These are phyloP conservation scores for Pseudorasbora parva DNA, from an alignment of 2,113 vertebrate genomes.

Conservation along the genomic window DNA sequence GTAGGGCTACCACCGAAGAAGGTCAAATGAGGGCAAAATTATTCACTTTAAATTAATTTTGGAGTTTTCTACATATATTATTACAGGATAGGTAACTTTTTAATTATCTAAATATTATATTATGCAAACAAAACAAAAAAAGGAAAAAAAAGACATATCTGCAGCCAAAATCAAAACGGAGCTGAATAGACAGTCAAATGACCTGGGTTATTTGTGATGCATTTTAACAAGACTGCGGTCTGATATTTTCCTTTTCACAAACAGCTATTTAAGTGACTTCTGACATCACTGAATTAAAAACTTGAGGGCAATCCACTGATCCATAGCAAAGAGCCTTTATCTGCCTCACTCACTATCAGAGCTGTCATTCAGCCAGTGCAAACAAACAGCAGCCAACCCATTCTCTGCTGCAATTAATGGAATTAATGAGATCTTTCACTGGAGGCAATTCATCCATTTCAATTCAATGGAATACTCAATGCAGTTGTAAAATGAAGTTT, in stretches of 20 bases:
- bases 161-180: background rate
- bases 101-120: background rate
- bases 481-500: constrained; percentile 57
- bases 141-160: too few relatives aligned
- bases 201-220: constrained; percentile 2
- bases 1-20: background rate
- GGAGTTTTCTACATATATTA: background rate
- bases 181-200: background rate
- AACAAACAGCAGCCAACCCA: constrained; percentile 49
- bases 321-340: constrained; percentile 50
- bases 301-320: constrained; percentile 42
- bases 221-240: background rate
- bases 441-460: constrained; percentile 51
- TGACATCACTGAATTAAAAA: constrained; percentile 38
- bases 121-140: background rate
- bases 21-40: constrained; percentile 7
- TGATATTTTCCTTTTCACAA: constrained; percentile 10
- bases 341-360: constrained; percentile 47
- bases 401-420: constrained; percentile 52
- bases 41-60: constrained; percentile 12
- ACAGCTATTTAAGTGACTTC: constrained; percentile 17
- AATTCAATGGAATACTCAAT: constrained; percentile 43
- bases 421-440: constrained; percentile 59
- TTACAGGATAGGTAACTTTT: background rate
- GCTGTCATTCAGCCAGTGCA: constrained; percentile 50